A percentile compares a stretch with the other conserved stretches of the same genome.
Evolutionary conservation across 2,888 invertebrate genomes (phyloP).

Genomic region (Tanaodytes sp.): DNA sequence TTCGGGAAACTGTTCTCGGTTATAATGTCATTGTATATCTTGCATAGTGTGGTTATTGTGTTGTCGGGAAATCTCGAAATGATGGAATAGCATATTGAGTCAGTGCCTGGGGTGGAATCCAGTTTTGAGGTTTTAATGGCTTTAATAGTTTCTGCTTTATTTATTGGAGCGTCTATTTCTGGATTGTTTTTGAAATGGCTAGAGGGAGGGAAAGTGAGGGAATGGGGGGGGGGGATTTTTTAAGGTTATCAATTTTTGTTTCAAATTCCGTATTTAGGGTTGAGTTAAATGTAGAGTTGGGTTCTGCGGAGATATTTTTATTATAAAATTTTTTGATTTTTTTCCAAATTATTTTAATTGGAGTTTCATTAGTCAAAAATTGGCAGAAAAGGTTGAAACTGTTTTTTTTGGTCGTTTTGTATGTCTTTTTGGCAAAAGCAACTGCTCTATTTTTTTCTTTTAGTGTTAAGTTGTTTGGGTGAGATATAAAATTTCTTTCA

Average conservation of each 20-base stretch:
- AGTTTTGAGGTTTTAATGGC: constrained; percentile 1
- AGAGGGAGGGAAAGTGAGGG: too few species aligned
- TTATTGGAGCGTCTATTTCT: not conserved
- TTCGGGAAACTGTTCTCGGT: not conserved
- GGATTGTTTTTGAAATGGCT: too few species aligned
- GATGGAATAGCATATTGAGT: constrained; percentile 14
- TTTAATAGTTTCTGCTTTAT: not conserved
- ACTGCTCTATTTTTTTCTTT: constrained; percentile 10
- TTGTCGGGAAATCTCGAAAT: not conserved
- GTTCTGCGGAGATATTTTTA: constrained; percentile 10
- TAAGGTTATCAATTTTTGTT: too few species aligned
- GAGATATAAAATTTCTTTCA: constrained; percentile 5
- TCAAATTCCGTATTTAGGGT: constrained; percentile 6
- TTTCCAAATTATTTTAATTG: constrained; percentile 11
- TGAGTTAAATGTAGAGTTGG: not conserved
- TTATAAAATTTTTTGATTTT: constrained; percentile 23
- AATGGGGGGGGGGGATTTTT: too few species aligned
- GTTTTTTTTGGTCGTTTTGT: constrained; percentile 5
- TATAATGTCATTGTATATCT: constrained; percentile 5
- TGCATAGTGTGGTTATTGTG: not conserved
- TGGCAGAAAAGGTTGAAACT: constrained; percentile 1
- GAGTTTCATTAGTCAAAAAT: not conserved
- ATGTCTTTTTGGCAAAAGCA: constrained; percentile 6
- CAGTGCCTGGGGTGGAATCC: constrained; percentile 9
- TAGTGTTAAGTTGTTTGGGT: not conserved